Conservation (phyloP, 23 tunicate genomes). For the Aplidium turbinatum region DNA sequence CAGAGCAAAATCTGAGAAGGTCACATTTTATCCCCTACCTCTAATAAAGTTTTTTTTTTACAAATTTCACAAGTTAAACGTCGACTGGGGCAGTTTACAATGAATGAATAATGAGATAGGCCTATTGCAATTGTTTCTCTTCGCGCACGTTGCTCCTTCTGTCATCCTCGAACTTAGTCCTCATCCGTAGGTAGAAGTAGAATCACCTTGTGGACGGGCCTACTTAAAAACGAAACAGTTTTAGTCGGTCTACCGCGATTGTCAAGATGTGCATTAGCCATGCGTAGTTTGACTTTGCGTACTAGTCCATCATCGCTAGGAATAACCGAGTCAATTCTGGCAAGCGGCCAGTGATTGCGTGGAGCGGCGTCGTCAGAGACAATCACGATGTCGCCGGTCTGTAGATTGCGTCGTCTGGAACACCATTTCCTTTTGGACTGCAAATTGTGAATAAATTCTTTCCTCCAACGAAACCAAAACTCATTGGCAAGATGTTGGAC, state of each 20-base stretch:
- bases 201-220: slow-evolving; percentile 27
- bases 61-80: no score
- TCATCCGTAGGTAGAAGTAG: no score
- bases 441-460: slow-evolving; percentile 13
- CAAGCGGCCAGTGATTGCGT: slow-evolving; percentile 18
- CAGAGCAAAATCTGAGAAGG: no score
- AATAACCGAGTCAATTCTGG: neutral
- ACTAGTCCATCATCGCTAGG: slow-evolving; percentile 18
- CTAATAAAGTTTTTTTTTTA: no score
- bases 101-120: no score
- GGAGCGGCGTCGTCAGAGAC: neutral
- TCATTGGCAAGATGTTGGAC: slow-evolving; percentile 29
- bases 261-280: neutral
- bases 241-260: neutral
- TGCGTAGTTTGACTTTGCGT: slow-evolving; percentile 1
- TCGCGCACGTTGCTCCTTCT: no score
- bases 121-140: no score
- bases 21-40: no score
- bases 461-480: slow-evolving; percentile 33
- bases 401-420: neutral
- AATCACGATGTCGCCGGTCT: slow-evolving; percentile 18
- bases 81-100: no score
- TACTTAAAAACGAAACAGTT: neutral
- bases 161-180: no score
- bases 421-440: slow-evolving; percentile 1